Evolutionary conservation across 2,888 invertebrate species (phyloP).

Genomic region (Aphrophora alni): DNA sequence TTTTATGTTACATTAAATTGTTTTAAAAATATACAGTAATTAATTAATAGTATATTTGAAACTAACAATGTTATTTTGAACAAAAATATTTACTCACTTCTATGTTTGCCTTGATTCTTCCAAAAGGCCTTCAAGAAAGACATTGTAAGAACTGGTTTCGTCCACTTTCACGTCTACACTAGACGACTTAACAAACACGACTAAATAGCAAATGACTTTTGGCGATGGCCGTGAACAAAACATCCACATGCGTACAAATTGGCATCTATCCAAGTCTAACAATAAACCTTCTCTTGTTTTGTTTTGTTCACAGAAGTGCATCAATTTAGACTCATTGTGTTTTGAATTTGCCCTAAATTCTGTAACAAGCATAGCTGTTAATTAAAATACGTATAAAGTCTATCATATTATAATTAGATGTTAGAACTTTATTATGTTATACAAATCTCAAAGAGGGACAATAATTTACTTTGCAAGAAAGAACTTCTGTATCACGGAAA

Average conservation of each 20-base stretch:
- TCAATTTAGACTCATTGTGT: neutral
- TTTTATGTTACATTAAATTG: no score
- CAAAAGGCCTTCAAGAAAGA: constrained; percentile 24
- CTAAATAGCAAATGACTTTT: neutral
- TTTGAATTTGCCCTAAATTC: neutral
- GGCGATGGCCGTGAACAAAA: neutral
- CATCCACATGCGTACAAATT: neutral
- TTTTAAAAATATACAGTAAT: no score
- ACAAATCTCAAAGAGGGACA: no score
- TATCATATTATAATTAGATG: no score
- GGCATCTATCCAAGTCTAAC: neutral
- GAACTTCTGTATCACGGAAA: no score
- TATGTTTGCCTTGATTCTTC: constrained; percentile 31
- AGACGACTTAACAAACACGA: neutral
- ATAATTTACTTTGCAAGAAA: no score
- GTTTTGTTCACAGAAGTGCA: neutral
- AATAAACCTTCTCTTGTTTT: neutral
- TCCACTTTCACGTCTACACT: neutral
- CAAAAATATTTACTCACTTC: constrained; percentile 12
- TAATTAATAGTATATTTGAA: no score
- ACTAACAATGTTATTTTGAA: neutral
- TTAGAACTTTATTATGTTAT: no score
- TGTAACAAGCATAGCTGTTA: no score
- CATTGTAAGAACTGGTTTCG: neutral
- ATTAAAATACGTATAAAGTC: no score